Evolutionary conservation across 37 sponge, comb jelly and placozoan species (phyloP), one percentile per base, ranked within the genome.

Genomic region (Dysidea cf. avara): DNA sequence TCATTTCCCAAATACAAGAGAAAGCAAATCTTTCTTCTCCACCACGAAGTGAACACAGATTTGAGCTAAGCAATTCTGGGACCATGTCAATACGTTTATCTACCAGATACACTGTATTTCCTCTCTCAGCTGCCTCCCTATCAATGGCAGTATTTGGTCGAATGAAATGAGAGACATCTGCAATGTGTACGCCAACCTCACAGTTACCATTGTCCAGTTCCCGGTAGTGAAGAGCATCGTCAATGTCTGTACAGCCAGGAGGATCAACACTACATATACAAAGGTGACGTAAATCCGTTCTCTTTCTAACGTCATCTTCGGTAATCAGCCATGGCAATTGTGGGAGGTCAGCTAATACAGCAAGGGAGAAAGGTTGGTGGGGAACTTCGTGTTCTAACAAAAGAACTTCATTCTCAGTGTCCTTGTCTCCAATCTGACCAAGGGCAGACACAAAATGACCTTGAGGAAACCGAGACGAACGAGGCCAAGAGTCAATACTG

Each of bases 81-180:
- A 98, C 99, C 99, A 98, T 98, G 63, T 98, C 99, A 49, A 98
- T 94, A 17, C 99, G 74, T 53, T 86, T 91, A 55, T 98, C 99
- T 0, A 85, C 80, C 25, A 98, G 86, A 62, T 98, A 98, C 30
- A 98, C 99, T 0, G 95, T 94, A 13, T 95, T 98, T 0, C 99
- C 95, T 39, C 99, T 51, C 25, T 92, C 77, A 29, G 78, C 82
- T 39, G 99, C 99, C 58, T 98, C 99, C 25, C 78, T 81, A 53
- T 98, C 99, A 43, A 98, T 60, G 0, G 89, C 84, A 14, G 93
- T 87, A 2, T 85, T 85, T 30, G 95, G 99, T 0, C 99, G 72
- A 26, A 98, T 83, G 66, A 98, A 98, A 67, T 98, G 87, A 20
- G 92, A 82, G 60, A 98, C 90, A 67, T 98, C 99, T 32, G 99